phyloP scores from a whole-genome alignment of 2,797 vertebrate species.

The Sebastes vulpes region DNA sequence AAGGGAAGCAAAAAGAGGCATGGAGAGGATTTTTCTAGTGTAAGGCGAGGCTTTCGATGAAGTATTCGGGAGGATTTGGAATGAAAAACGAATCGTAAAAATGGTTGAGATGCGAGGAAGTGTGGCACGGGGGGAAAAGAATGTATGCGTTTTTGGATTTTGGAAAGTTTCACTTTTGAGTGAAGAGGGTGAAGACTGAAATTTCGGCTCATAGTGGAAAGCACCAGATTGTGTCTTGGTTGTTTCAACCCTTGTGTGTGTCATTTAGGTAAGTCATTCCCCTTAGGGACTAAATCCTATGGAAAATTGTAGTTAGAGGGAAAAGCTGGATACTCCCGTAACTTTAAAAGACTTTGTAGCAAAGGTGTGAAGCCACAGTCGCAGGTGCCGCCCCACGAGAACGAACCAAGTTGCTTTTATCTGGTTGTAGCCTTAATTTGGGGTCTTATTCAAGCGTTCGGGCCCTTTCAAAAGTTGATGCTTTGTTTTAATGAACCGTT shows the following conservation, averaged over 20 bases:
- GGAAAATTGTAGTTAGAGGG: conserved; percentile 29
- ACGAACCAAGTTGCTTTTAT: conserved; percentile 60
- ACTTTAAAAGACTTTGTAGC: conserved; percentile 54
- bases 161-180: conserved; percentile 54
- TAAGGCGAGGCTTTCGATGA: conserved; percentile 1
- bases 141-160: conserved; percentile 43
- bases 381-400: conserved; percentile 45
- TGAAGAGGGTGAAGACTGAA: conserved; percentile 76
- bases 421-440: conserved; percentile 77
- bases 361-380: conserved; percentile 48
- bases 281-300: conserved; percentile 28
- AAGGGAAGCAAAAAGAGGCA: conserved; percentile 41
- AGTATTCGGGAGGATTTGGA: conserved; percentile 20
- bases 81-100: neutral
- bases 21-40: conserved; percentile 1
- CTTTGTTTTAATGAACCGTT: conserved; percentile 42
- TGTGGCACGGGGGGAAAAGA: conserved; percentile 5
- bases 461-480: conserved; percentile 13
- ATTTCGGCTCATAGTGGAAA: conserved; percentile 77
- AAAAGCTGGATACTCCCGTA: conserved; percentile 41
- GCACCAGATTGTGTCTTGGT: conserved; percentile 69
- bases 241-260: conserved; percentile 67
- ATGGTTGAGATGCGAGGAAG: conserved; percentile 10
- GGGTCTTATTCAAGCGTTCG: conserved; percentile 42
- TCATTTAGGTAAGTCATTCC: conserved; percentile 48